Conservation (phyloP, 2,113 vertebrate genomes). For the Bettongia penicillata region DNA sequence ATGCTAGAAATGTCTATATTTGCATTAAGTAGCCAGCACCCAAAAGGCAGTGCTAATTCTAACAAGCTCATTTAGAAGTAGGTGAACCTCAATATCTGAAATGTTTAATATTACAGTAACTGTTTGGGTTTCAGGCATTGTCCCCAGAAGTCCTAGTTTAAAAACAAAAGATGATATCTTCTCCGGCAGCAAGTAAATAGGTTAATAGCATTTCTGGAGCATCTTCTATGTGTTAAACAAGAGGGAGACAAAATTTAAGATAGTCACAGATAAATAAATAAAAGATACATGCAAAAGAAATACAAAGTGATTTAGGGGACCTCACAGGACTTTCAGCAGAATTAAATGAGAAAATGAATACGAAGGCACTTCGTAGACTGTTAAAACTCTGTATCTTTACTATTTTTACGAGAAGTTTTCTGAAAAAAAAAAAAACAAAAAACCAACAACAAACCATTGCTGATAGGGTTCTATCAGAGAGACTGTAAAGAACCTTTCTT, state of each 20-base stretch:
- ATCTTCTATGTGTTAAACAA: not conserved
- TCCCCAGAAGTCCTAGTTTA: not conserved
- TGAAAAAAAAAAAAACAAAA: not conserved
- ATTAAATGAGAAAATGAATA: not conserved
- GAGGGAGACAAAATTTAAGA: not conserved
- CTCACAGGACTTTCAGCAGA: not conserved
- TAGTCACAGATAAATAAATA: not conserved
- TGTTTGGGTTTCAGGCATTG: not conserved
- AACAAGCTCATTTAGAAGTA: not conserved
- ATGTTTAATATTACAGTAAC: not conserved
- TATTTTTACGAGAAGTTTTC: not conserved
- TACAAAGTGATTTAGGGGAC: not conserved
- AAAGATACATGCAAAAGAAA: not conserved
- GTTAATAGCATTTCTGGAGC: not conserved
- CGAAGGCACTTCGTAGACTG: not conserved
- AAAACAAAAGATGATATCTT: not conserved
- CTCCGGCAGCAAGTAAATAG: not conserved
- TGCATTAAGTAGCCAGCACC: not conserved
- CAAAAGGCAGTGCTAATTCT: not conserved
- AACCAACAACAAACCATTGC: conserved; percentile 51
- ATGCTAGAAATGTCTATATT: not conserved
- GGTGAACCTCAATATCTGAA: not conserved
- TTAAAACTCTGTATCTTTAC: not conserved
- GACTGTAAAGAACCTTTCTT: not conserved
- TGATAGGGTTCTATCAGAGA: conserved; percentile 45